Conservation (phyloP, 2,797 vertebrate genomes). For the Lindbergichthys nudifrons region DNA sequence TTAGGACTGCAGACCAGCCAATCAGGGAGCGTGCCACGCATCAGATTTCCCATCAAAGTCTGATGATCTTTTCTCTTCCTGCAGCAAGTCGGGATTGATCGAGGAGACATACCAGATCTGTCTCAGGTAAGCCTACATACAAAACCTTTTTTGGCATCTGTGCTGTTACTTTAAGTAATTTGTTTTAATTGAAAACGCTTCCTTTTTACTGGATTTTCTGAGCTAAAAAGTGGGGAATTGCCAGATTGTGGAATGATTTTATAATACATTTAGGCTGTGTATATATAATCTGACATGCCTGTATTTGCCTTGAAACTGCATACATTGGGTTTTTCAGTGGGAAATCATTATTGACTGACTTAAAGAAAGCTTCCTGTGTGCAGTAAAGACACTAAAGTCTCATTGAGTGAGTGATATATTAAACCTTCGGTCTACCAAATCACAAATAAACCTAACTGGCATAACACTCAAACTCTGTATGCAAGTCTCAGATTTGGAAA, state of each 20-base stretch:
- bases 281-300: not conserved
- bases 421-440: no score
- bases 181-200: not conserved
- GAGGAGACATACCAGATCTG: constrained; percentile 96
- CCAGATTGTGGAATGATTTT: constrained; percentile 11
- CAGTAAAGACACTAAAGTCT: not conserved
- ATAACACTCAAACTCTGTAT: no score
- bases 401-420: no score
- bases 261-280: not conserved
- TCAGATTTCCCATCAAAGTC: not conserved
- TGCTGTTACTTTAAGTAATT: not conserved
- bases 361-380: not conserved
- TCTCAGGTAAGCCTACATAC: constrained; percentile 88
- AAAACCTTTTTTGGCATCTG: constrained; percentile 1
- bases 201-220: constrained; percentile 39
- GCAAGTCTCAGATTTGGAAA: no score
- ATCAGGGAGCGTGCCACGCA: no score
- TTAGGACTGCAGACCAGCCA: not conserved
- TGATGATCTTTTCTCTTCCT: constrained; percentile 59
- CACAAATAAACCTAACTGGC: no score
- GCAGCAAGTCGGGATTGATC: constrained; percentile 97
- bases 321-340: not conserved
- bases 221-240: constrained; percentile 18
- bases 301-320: not conserved
- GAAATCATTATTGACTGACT: not conserved